phyloP scores from a whole-genome alignment of 2,888 invertebrate genomes.

The Brenthis ino region DNA sequence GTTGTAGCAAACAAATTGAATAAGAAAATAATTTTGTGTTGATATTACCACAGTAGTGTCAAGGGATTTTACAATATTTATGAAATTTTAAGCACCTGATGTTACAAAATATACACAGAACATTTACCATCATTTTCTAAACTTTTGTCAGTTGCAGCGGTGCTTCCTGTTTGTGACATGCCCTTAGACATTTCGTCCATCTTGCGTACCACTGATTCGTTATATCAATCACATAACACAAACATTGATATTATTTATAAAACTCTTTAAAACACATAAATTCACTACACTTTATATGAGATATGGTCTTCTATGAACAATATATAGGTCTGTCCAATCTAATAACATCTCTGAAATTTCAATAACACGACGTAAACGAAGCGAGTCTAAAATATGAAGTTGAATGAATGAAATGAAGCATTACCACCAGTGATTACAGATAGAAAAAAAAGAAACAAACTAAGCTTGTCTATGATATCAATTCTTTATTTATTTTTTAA shows the following conservation, averaged over 20 bases:
- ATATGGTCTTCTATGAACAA: conserved; percentile 66
- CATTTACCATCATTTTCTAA: conserved; percentile 75
- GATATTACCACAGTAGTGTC: not conserved
- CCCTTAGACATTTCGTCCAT: conserved; percentile 83
- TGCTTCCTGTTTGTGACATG: conserved; percentile 82
- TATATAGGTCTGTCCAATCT: conserved; percentile 64
- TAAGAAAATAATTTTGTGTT: not conserved
- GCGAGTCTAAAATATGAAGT: conserved; percentile 46
- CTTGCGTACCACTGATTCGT: conserved; percentile 79
- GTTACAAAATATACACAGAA: conserved; percentile 22
- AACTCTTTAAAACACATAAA: conserved; percentile 57
- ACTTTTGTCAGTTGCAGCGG: conserved; percentile 78
- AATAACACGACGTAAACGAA: conserved; percentile 56
- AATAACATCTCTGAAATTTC: conserved; percentile 66
- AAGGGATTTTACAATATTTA: not conserved
- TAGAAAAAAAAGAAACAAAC: conserved; percentile 1
- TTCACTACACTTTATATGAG: conserved; percentile 56
- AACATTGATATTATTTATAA: conserved; percentile 66
- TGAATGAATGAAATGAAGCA: conserved; percentile 51
- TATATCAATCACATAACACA: conserved; percentile 75
- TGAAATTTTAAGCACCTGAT: not conserved
- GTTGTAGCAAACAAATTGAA: conserved; percentile 3
- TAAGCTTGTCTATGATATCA: too few relatives aligned
- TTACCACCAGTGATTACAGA: conserved; percentile 15
- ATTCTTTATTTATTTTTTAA: too few relatives aligned